A percentile compares a stretch with the other conserved stretches of the same genome.
These are phyloP conservation scores for Tachystola acroxantha DNA, from an alignment of 2,888 invertebrate species.

Conservation along the genomic window DNA sequence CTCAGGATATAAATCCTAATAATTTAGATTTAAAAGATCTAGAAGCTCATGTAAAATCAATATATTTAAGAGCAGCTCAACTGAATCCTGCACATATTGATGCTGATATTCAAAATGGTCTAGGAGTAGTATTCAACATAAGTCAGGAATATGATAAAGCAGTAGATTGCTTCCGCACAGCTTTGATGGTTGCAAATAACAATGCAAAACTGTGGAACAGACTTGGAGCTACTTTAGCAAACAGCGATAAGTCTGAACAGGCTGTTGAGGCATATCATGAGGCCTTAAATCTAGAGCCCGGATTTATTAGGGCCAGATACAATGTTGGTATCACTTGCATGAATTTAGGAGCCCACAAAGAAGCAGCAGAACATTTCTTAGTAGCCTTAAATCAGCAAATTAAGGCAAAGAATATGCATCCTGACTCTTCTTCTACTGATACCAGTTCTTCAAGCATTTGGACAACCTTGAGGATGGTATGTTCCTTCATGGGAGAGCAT, in stretches of 20 bases:
- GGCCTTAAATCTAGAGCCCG: constrained; percentile 94
- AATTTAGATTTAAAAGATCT: constrained; percentile 64
- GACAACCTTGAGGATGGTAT: constrained; percentile 93
- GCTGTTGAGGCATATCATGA: constrained; percentile 97
- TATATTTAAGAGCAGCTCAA: constrained; percentile 89
- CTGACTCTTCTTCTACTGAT: constrained; percentile 48
- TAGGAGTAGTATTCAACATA: constrained; percentile 97
- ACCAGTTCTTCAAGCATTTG: constrained; percentile 94
- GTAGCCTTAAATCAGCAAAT: constrained; percentile 96
- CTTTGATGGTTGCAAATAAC: constrained; percentile 86
- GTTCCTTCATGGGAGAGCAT: constrained; percentile 86
- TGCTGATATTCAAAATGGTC: constrained; percentile 93
- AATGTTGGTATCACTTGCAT: constrained; percentile 99
- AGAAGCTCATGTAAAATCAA: constrained; percentile 82
- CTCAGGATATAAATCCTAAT: constrained; percentile 64
- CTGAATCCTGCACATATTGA: constrained; percentile 86
- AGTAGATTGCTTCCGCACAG: constrained; percentile 95
- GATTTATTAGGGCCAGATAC: constrained; percentile 97
- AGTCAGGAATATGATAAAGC: constrained; percentile 97
- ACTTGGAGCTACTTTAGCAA: constrained; percentile 97
- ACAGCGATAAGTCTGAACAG: constrained; percentile 95
- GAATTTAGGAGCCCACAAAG: constrained; percentile 95
- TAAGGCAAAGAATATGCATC: constrained; percentile 60
- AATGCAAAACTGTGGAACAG: constrained; percentile 98
- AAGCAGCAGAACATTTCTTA: constrained; percentile 97